Base-by-base conservation (phyloP, 1,140 invertebrate species). In the Lineus longissimus region DNA sequence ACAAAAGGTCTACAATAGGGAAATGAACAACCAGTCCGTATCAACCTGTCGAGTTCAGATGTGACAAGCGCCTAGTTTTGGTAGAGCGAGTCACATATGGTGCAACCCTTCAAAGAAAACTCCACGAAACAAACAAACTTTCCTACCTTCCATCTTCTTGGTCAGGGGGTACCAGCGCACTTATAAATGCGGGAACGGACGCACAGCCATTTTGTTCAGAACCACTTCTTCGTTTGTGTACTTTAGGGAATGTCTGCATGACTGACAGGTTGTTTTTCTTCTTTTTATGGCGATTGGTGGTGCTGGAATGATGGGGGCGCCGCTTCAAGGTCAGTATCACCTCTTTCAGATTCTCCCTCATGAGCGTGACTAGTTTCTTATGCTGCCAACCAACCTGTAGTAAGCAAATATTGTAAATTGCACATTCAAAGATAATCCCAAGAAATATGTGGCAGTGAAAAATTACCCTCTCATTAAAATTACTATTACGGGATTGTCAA, bases 241-340 rank as follows among this genome's bases (percentile, higher is more conserved):
- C 70, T 62, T 77, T 77, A 4, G 78, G 78, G 25, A 80, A 62
- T 11, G 78, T 80, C 25, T 76, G 70, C 11, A 61, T 62, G 0
- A 64, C 62, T 31, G 62, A 47, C 55, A 64, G 67, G 30, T 69
- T 68, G 15, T 71, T 65, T 55, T 66, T 66, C 56, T 72, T 74
- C 22, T 66, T 64, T 45, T 91, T 89, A 72, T 91, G 90, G 1
- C 19, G 17, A 2, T 90, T 90, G 72, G 90, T 91, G 55, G 91
- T 88, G 81, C 90, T 92, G 1, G 89, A 89, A 71, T 93, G 91
- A 47, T 88, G 85, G 0, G 92, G 92, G 7, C 91, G 82, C 76
- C 93, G 91, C 80, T 94, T 94, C 13, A 94, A 76, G 0, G 92
- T 91, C 30, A 94, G 79, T 29, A 91, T 85, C 63, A 93, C 87